Percentiles rank a stretch among this genome's conserved stretches.
Conservation (phyloP, 2,113 vertebrate species). For the Paralichthys olivaceus region DNA sequence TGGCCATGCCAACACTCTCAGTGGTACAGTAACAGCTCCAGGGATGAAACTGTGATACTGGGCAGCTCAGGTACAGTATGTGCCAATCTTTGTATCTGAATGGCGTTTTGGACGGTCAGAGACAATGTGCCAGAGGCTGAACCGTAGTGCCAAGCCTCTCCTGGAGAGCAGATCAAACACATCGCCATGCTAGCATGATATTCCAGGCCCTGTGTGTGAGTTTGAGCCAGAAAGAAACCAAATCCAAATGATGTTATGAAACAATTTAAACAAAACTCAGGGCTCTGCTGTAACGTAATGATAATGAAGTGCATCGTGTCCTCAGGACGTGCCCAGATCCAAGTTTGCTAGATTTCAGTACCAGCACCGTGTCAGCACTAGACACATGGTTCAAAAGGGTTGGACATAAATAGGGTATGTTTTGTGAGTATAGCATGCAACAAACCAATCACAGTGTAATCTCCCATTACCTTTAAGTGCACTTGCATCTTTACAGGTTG, state of each 20-base stretch:
- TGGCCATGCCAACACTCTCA: conserved; percentile 10
- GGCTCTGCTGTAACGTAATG: background rate
- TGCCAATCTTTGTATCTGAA: conserved; percentile 44
- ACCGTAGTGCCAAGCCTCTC: conserved; percentile 4
- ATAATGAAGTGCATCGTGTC: background rate
- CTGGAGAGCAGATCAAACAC: conserved; percentile 46
- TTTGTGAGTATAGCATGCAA: background rate
- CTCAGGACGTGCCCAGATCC: background rate
- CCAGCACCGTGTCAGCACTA: background rate
- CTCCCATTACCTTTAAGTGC: background rate
- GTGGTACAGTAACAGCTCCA: conserved; percentile 21
- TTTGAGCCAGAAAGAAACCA: background rate
- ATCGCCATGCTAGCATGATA: conserved; percentile 1
- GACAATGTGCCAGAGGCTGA: conserved; percentile 32
- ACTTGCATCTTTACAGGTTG: no score
- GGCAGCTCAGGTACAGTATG: conserved; percentile 35
- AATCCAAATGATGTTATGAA: background rate
- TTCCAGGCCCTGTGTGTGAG: conserved; percentile 9
- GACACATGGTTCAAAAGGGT: background rate
- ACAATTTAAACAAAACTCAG: background rate
- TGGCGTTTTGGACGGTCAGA: conserved; percentile 34
- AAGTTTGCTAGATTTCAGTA: background rate
- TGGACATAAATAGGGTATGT: background rate
- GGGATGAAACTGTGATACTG: conserved; percentile 24
- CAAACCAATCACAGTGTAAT: background rate